Percentiles rank a stretch among this genome's conserved stretches.
Evolutionary conservation across 2,888 invertebrate species (phyloP).

Genomic region (Andrena haemorrhoa): DNA sequence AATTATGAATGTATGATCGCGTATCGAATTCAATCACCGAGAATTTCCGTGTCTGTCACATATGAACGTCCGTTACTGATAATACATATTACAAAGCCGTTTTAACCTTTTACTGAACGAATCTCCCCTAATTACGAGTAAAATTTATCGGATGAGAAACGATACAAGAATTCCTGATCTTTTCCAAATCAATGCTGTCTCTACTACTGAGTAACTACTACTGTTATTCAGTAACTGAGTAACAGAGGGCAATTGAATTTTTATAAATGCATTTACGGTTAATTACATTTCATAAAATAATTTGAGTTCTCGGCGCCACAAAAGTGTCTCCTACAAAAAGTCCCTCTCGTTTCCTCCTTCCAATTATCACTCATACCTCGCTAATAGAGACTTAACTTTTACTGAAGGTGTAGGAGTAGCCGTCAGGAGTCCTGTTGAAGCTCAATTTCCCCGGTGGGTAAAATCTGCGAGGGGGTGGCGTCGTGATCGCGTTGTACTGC

Average conservation of each 20-base stretch:
- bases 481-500: constrained; percentile 87
- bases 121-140: neutral
- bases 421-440: constrained; percentile 94
- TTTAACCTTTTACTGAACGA: neutral
- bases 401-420: constrained; percentile 94
- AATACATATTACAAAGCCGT: too few relatives aligned
- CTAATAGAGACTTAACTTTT: constrained; percentile 84
- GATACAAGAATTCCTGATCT: too few relatives aligned
- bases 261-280: too few relatives aligned
- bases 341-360: neutral
- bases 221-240: too few relatives aligned
- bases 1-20: constrained; percentile 45
- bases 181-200: too few relatives aligned
- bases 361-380: neutral
- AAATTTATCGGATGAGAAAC: too few relatives aligned
- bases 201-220: too few relatives aligned
- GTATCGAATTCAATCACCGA: constrained; percentile 9
- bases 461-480: constrained; percentile 91
- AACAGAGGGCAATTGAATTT: too few relatives aligned
- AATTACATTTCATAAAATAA: too few relatives aligned
- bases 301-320: neutral
- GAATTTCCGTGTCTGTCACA: constrained; percentile 9
- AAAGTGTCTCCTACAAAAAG: constrained; percentile 2
- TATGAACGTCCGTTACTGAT: neutral
- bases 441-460: constrained; percentile 94